phyloP scores from a whole-genome alignment of 1,140 invertebrate genomes.

The Lordiphosa clarofinis region DNA sequence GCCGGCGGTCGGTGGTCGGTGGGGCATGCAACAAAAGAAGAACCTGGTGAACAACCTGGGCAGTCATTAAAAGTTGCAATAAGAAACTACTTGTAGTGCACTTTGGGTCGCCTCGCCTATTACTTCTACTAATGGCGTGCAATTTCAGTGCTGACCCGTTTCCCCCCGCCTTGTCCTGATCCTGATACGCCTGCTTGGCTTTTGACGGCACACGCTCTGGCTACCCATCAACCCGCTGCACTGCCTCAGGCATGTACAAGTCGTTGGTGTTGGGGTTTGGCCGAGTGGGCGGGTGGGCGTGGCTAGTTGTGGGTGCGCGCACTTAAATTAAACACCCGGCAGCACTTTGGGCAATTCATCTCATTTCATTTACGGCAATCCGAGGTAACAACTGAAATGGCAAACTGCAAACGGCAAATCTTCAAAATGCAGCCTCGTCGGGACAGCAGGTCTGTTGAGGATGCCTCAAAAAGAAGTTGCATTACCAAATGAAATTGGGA shows the following conservation, averaged over 20 bases:
- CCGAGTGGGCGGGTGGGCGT: slow-evolving; percentile 3
- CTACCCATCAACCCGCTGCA: neutral
- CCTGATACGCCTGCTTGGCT: slow-evolving; percentile 11
- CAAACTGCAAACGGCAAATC: slow-evolving; percentile 29
- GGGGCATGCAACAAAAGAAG: no score
- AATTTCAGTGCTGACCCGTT: slow-evolving; percentile 41
- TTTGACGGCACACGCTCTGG: slow-evolving; percentile 15
- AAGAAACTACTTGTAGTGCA: slow-evolving; percentile 62
- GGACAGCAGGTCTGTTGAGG: slow-evolving; percentile 28
- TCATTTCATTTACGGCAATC: slow-evolving; percentile 31
- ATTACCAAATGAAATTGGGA: no score
- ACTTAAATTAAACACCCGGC: slow-evolving; percentile 70
- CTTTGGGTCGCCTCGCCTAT: slow-evolving; percentile 68
- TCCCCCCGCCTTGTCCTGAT: neutral
- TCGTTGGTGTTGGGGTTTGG: neutral
- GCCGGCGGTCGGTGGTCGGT: no score
- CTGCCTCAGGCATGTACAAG: neutral
- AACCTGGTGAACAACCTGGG: neutral
- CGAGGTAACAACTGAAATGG: slow-evolving; percentile 6
- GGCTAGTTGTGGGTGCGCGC: slow-evolving; percentile 26
- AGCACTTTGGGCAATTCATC: slow-evolving; percentile 67
- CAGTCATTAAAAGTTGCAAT: slow-evolving; percentile 51
- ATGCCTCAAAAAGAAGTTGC: no score
- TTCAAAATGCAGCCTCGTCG: slow-evolving; percentile 41
- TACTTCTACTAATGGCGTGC: slow-evolving; percentile 72